Evolutionary conservation across 2,888 invertebrate species (phyloP), one percentile per base, ranked within the genome.

Genomic region (Machimus rusticus): DNA sequence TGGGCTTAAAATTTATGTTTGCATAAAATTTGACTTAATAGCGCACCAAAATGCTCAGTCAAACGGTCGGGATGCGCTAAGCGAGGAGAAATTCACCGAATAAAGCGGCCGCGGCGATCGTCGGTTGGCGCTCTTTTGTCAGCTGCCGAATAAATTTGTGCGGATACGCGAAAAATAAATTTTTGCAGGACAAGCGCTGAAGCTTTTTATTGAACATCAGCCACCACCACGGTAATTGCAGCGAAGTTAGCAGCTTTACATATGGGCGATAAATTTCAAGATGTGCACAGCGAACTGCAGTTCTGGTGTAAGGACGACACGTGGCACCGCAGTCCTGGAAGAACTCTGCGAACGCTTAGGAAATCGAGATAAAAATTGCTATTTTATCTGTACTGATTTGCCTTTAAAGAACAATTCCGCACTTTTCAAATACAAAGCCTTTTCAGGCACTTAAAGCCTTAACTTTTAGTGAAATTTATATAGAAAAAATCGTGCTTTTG

Each of bases 1-100:
- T 86, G 31, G 74, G 46, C 76, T 81, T 51, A 84, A 84, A 87
- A 88, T 88, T 88, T 88, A 88, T 88, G 88, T 88, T 85, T 87
- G 88, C 87, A 88, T 88, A 88, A 88, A 88, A 88, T 88, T 88
- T 88, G 88, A 88, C 88, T 88, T 88, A 88, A 88, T 85, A 85
- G 85, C 74, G 74, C 74, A 12, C 74, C 74, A 23, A 74, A 85
- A 74, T 74, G 85, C 46, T 46, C 85, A 74, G 46, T 85, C 74
- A 85, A 85, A 85, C 46, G 85, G 43, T 19, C 23, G 28, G 85
- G 43, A 5, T 6, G 28, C 74, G 46, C 43, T 74, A 23, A 31
- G 74, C 5, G 74, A n/a, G 43, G 46, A 74, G 34, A 43, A 85
- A 23, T 74, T 46, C 12, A 43, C 43, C 74, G 74, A 85, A 74